These are phyloP conservation scores for Etheostoma perlongum DNA, from an alignment of 2,797 vertebrate genomes.

Conservation along the genomic window DNA sequence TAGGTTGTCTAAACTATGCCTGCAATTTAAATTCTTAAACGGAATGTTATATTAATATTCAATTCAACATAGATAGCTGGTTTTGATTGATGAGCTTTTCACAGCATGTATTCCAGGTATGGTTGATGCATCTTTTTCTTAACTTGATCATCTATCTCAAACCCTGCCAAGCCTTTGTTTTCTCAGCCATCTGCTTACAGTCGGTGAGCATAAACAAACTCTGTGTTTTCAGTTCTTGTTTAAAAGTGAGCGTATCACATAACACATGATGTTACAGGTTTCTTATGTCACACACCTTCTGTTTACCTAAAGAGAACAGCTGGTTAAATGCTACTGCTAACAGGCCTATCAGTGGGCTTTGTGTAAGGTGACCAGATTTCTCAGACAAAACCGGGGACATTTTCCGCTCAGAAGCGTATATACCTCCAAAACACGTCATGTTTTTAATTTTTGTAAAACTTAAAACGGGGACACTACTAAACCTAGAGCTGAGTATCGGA, in stretches of 20 bases:
- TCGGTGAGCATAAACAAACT: slow-evolving; percentile 19
- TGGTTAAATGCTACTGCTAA: slow-evolving; percentile 37
- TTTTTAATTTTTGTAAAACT: no score
- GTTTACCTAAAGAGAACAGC: slow-evolving; percentile 45
- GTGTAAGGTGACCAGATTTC: no score
- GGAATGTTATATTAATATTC: slow-evolving; percentile 3
- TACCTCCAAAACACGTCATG: no score
- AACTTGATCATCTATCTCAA: background rate
- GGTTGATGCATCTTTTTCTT: background rate
- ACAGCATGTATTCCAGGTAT: background rate
- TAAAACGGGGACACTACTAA: no score
- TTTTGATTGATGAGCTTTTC: slow-evolving; percentile 21
- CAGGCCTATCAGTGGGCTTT: slow-evolving; percentile 14
- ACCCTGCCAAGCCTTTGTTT: slow-evolving; percentile 19
- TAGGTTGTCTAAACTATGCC: background rate
- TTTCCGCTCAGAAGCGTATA: no score
- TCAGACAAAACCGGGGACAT: no score
- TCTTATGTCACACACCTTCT: slow-evolving; percentile 48
- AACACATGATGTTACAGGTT: slow-evolving; percentile 22
- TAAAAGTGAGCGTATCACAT: slow-evolving; percentile 25
- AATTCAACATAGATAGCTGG: background rate
- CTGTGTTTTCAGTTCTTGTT: slow-evolving; percentile 12
- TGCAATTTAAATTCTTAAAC: slow-evolving; percentile 24
- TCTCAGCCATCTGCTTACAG: slow-evolving; percentile 29
- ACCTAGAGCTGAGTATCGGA: no score